phyloP scores from a whole-genome alignment of 53 echinoderm and acorn worm genomes.

The Mesocentrotus franciscanus region DNA sequence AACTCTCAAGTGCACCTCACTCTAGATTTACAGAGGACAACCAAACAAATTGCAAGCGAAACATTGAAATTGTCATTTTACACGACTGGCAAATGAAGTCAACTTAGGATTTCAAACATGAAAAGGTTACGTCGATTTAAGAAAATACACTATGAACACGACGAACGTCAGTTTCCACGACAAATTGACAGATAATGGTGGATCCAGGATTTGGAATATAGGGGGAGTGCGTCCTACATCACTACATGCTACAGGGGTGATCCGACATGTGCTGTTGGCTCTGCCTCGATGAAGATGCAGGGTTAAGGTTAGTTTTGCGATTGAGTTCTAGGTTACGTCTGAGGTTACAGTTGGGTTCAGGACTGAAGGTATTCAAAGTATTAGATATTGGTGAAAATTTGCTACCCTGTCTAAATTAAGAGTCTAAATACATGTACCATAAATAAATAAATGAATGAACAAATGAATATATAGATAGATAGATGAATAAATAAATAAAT shows the following conservation, averaged over 20 bases:
- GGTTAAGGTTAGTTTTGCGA: not conserved
- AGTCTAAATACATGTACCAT: too few species aligned
- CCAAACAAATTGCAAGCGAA: not conserved
- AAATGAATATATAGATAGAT: too few species aligned
- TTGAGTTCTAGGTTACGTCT: not conserved
- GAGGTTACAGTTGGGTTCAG: not conserved
- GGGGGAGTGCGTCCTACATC: not conserved
- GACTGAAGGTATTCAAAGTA: not conserved
- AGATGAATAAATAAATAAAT: too few species aligned
- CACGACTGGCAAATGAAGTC: not conserved
- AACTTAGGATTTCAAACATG: not conserved
- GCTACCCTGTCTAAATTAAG: too few species aligned
- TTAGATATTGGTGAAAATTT: not conserved
- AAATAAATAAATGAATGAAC: too few species aligned
- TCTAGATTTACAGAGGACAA: not conserved
- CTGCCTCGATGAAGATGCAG: too few species aligned
- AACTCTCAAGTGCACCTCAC: not conserved
- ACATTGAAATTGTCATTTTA: constrained; percentile 13
- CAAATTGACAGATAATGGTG: not conserved
- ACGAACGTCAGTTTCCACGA: not conserved
- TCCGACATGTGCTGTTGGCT: too few species aligned
- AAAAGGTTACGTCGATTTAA: constrained; percentile 23
- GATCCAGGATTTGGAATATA: not conserved
- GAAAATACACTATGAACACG: not conserved
- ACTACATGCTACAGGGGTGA: not conserved